Conservation (phyloP, 2,797 vertebrate genomes). For the Macrochelys suwanniensis region DNA sequence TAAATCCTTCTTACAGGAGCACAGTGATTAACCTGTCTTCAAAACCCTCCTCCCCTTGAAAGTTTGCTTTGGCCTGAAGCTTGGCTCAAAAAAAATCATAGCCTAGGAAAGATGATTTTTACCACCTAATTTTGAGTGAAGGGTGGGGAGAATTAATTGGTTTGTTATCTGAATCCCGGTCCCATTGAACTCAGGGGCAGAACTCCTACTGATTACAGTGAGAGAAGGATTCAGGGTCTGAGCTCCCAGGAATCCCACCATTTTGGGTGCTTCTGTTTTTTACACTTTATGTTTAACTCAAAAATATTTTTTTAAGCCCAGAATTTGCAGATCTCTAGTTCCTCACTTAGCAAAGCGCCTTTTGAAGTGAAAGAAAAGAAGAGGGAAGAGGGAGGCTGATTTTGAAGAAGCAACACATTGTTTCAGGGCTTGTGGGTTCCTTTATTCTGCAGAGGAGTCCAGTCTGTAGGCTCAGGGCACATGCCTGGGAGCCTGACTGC, state of each 20-base stretch:
- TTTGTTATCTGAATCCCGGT: background rate
- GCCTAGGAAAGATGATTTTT: background rate
- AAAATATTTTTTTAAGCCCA: background rate
- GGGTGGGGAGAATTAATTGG: background rate
- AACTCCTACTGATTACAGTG: background rate
- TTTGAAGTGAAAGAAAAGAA: background rate
- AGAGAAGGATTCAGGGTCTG: background rate
- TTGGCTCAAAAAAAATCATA: background rate
- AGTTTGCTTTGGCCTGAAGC: background rate
- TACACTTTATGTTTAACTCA: background rate
- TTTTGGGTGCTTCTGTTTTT: background rate
- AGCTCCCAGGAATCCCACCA: background rate
- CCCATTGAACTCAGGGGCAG: rapidly evolving
- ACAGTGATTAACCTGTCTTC: background rate
- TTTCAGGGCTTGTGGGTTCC: constrained; percentile 6
- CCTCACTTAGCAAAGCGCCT: background rate
- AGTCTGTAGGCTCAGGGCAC: background rate
- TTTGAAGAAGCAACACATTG: constrained; percentile 5
- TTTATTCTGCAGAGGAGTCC: constrained; percentile 6
- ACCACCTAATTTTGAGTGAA: background rate
- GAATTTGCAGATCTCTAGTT: background rate
- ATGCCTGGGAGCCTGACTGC: constrained; percentile 8
- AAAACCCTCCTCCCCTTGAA: background rate
- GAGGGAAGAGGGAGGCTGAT: background rate
- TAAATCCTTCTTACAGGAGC: background rate